These are phyloP conservation scores for Leptocoma aspasia DNA, from an alignment of 2,113 vertebrate genomes.

Conservation along the genomic window DNA sequence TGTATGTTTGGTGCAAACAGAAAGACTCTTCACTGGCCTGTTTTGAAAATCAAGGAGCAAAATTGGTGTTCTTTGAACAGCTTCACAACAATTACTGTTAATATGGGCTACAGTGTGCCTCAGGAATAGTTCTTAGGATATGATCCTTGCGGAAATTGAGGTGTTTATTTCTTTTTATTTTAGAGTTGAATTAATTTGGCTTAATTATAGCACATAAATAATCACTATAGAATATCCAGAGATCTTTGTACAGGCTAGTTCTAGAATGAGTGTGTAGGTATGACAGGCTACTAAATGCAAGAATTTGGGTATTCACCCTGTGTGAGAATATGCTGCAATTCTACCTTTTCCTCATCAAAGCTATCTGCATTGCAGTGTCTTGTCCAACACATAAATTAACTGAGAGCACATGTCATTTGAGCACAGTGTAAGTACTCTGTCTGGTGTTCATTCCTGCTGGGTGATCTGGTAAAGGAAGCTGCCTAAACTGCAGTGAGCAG, in stretches of 20 bases:
- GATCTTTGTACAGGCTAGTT: not conserved
- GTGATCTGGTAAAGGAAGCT: not conserved
- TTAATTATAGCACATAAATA: not conserved
- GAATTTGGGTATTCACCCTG: not conserved
- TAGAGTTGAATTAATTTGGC: not conserved
- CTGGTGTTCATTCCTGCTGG: not conserved
- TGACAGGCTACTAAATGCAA: not conserved
- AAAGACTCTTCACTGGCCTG: not conserved
- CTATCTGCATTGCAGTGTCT: not conserved
- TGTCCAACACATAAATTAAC: not conserved
- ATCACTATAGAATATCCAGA: rapidly evolving
- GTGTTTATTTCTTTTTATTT: rapidly evolving
- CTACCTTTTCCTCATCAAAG: not conserved
- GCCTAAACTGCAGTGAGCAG: not conserved
- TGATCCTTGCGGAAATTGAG: not conserved
- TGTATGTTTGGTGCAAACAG: not conserved
- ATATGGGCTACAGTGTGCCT: not conserved
- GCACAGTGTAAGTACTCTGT: not conserved
- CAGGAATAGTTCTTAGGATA: not conserved
- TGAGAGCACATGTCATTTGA: not conserved
- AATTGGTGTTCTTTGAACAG: not conserved
- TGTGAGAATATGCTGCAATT: not conserved
- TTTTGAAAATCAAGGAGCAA: not conserved
- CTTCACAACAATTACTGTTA: not conserved
- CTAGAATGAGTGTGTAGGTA: not conserved